Percentiles rank a stretch among this genome's conserved stretches.
These are phyloP conservation scores for Agapornis roseicollis DNA, from an alignment of 2,113 vertebrate species.

Conservation along the genomic window DNA sequence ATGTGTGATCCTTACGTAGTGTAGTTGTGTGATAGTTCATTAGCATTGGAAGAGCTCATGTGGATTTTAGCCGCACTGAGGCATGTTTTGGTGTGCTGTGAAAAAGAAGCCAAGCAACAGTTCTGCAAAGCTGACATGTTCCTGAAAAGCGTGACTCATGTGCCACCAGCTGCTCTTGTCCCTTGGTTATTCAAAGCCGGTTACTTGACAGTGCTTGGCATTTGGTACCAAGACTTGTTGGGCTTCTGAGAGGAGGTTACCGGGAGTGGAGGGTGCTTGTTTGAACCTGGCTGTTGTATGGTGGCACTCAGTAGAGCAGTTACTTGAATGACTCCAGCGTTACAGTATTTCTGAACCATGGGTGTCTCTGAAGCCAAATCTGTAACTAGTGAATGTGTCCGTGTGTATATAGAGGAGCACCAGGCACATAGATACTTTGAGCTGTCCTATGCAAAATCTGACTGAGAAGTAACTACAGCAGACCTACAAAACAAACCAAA, in stretches of 20 bases:
- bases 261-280: not conserved
- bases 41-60: fast-evolving
- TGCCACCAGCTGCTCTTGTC: not conserved
- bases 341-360: not conserved
- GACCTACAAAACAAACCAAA: not conserved
- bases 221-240: not conserved
- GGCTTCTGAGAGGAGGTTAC: not conserved
- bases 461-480: not conserved
- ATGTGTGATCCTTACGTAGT: too few species aligned
- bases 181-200: not conserved
- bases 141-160: fast-evolving
- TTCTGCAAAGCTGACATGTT: fast-evolving
- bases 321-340: not conserved
- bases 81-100: not conserved
- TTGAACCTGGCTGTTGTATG: not conserved
- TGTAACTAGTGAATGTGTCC: not conserved
- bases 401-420: fast-evolving
- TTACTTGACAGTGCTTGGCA: fast-evolving
- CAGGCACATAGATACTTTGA: not conserved
- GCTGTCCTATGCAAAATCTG: not conserved
- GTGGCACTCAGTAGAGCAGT: not conserved
- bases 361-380: not conserved
- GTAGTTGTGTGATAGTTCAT: not conserved
- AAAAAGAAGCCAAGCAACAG: not conserved
- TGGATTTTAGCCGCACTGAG: not conserved